Evolutionary conservation across 2,888 invertebrate genomes (phyloP), one percentile per base, ranked within the genome.

Genomic region (Celastrina argiolus): DNA sequence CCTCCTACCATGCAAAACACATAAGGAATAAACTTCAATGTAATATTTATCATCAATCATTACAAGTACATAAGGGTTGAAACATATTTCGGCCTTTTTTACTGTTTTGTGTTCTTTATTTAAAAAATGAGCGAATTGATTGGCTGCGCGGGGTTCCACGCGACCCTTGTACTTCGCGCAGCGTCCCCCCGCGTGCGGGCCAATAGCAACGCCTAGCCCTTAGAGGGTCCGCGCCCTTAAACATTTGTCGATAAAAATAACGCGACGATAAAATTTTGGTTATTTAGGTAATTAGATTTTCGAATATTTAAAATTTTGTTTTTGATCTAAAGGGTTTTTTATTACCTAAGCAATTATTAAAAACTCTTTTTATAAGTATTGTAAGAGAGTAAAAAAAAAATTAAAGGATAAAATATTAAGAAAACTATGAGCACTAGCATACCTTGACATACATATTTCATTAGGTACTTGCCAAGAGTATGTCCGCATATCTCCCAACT

Each of bases 111-210:
- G 78, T 84, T 80, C 83, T 86, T 87, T 89, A 89, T 89, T 88
- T 88, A 89, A 91, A 90, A 89, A 89, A 89, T 84, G 75, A 80
- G 86, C 75, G 84, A 87, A 91, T 90, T 89, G 88, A 91, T 91
- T 91, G 91, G 91, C 83, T 91, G 88, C 88, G 88, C 86, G 80
- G 74, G 74, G 71, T 69, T 68, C 71, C 75, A 72, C 70, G 71
- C 76, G 76, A 75, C 76, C 79, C 78, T 75, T 71, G 58, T 56
- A 63, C 59, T 66, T 67, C 67, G 82, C 84, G 79, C 80, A 76
- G 83, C 76, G 74, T 75, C 77, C 79, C 78, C 75, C 73, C 70
- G 67, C 45, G 56, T 67, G 69, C 64, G 77, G 72, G 76, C 90
- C 90, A 90, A 90, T 90, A 64, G 79, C 71, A 78, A 72, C 65